phyloP scores from a whole-genome alignment of 2,113 vertebrate species.

The Vulpes ferrilata region DNA sequence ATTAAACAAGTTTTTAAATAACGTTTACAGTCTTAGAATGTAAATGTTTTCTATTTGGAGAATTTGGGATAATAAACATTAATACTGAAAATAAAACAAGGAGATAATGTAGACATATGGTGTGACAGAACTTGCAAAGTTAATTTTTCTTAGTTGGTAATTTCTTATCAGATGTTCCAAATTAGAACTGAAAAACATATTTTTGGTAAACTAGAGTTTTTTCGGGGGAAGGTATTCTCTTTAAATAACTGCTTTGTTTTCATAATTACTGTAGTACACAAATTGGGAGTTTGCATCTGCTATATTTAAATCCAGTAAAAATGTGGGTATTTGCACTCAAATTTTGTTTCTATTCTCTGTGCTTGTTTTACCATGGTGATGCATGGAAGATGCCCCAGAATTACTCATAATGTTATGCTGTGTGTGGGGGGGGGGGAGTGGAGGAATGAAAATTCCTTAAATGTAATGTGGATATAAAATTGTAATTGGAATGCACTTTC shows the following conservation, averaged over 20 bases:
- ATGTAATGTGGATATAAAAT: background rate
- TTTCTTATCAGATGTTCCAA: conserved; percentile 36
- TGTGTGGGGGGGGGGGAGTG: background rate
- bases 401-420: background rate
- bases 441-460: background rate
- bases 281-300: background rate
- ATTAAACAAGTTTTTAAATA: background rate
- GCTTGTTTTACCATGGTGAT: background rate
- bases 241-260: background rate
- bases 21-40: background rate
- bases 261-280: background rate
- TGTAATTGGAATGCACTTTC: background rate
- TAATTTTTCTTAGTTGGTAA: conserved; percentile 57
- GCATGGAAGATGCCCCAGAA: background rate
- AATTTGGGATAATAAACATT: background rate
- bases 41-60: conserved; percentile 1
- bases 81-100: conserved; percentile 20
- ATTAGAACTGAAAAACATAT: conserved; percentile 23
- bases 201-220: conserved; percentile 39
- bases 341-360: background rate
- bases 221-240: background rate
- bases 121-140: background rate
- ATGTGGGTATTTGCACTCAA: background rate
- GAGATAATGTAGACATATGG: background rate
- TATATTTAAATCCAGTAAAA: conserved; percentile 5